Conservation (phyloP, 2,888 invertebrate genomes). For the Lasioglossum figueresi region DNA sequence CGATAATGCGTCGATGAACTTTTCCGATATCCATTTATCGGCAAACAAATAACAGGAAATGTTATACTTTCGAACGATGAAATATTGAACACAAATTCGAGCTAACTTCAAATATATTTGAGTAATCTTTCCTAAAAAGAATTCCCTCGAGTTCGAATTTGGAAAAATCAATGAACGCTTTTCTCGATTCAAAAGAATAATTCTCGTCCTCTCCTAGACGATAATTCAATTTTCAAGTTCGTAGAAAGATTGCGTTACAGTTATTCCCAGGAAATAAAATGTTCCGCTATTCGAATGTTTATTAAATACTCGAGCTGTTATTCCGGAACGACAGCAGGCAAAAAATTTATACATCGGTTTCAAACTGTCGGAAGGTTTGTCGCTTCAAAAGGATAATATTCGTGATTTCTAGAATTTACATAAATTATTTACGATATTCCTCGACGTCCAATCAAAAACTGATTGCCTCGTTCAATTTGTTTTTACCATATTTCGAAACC, state of each 20-base stretch:
- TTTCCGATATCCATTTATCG: not conserved
- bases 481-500: conserved; percentile 24
- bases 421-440: conserved; percentile 43
- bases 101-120: not conserved
- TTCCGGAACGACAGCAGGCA: too few relatives aligned
- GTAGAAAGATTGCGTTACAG: not conserved
- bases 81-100: not conserved
- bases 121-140: not conserved
- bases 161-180: not conserved
- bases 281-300: not conserved
- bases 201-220: not conserved
- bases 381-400: conserved; percentile 19
- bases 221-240: not conserved
- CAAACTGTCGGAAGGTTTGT: not conserved
- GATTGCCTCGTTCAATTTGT: conserved; percentile 34
- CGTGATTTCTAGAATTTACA: conserved; percentile 35
- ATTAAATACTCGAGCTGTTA: not conserved
- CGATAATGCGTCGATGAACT: not conserved
- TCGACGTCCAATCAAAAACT: conserved; percentile 23
- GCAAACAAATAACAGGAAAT: not conserved
- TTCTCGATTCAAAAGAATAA: not conserved
- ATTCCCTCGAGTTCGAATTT: not conserved
- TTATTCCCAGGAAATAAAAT: not conserved
- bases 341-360: not conserved
- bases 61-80: not conserved